Evolutionary conservation across 2,113 vertebrate genomes (phyloP).

Genomic region (Leptobrachium ailaonicum): DNA sequence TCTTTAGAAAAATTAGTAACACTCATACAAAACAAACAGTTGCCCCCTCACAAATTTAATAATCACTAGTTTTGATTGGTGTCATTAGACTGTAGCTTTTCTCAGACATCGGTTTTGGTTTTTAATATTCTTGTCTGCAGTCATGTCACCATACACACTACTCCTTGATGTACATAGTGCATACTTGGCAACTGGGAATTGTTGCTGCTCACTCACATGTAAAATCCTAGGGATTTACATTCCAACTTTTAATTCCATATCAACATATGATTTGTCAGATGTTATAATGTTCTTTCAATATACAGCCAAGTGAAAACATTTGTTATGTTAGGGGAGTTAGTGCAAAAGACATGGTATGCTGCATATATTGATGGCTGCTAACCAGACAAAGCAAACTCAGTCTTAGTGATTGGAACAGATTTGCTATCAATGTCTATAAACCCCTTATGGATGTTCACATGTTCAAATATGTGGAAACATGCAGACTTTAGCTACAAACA

Average conservation of each 20-base stretch:
- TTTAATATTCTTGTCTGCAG: slow-evolving; percentile 2
- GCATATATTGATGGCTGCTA: background rate
- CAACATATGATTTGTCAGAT: slow-evolving; percentile 19
- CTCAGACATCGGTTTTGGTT: slow-evolving; percentile 1
- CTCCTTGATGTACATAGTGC: background rate
- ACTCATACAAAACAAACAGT: no score
- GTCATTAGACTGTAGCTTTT: background rate
- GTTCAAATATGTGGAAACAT: no score
- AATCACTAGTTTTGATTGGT: background rate
- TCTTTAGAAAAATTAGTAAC: no score
- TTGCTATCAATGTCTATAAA: no score
- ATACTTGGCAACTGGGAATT: slow-evolving; percentile 15
- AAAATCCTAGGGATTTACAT: slow-evolving; percentile 44
- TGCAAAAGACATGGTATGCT: background rate
- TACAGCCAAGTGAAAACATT: background rate
- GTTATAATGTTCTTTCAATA: slow-evolving; percentile 13
- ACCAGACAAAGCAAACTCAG: no score
- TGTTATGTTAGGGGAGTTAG: background rate
- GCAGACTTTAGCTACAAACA: no score
- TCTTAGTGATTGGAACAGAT: no score
- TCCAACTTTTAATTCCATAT: slow-evolving; percentile 33
- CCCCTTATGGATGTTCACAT: no score
- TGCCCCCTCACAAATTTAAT: no score
- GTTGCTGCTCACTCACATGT: slow-evolving; percentile 39
- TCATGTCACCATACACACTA: background rate